These are phyloP conservation scores for Bombus picipes DNA, from an alignment of 1,140 invertebrate genomes.

Conservation along the genomic window DNA sequence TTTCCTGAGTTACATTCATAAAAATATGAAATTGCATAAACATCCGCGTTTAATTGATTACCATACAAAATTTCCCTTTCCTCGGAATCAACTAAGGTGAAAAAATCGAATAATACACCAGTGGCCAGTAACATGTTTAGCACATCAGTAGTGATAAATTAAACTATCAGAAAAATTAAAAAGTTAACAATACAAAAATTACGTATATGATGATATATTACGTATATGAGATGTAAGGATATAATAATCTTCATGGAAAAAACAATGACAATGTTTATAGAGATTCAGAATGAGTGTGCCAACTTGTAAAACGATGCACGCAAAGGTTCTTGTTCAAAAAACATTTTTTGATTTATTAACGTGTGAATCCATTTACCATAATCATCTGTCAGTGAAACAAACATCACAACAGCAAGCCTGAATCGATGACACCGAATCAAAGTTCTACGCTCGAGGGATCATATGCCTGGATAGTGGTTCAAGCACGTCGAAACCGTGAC, in stretches of 20 bases:
- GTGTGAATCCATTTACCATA: constrained; percentile 68
- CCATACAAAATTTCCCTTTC: too few species aligned
- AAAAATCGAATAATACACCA: too few species aligned
- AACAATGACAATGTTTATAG: not conserved
- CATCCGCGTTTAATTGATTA: too few species aligned
- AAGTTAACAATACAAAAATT: too few species aligned
- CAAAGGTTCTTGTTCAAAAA: not conserved
- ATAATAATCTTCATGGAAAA: not conserved
- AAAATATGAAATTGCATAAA: not conserved
- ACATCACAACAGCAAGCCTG: constrained; percentile 77
- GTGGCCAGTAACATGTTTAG: too few species aligned
- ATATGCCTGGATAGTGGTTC: constrained; percentile 20
- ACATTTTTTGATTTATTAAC: not conserved
- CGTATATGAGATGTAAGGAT: not conserved
- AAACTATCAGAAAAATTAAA: too few species aligned
- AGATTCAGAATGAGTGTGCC: not conserved
- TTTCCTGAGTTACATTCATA: not conserved
- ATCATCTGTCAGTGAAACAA: constrained; percentile 69
- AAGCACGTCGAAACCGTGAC: constrained; percentile 53
- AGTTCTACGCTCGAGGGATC: not conserved
- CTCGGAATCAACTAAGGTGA: too few species aligned
- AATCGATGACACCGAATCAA: constrained; percentile 31
- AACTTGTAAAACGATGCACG: not conserved
- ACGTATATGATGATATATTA: too few species aligned
- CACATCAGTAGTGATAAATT: too few species aligned